Percentiles rank a stretch among this genome's conserved stretches.
Evolutionary conservation across 2,888 invertebrate species (phyloP).

Genomic region (Calliopum simillimum): DNA sequence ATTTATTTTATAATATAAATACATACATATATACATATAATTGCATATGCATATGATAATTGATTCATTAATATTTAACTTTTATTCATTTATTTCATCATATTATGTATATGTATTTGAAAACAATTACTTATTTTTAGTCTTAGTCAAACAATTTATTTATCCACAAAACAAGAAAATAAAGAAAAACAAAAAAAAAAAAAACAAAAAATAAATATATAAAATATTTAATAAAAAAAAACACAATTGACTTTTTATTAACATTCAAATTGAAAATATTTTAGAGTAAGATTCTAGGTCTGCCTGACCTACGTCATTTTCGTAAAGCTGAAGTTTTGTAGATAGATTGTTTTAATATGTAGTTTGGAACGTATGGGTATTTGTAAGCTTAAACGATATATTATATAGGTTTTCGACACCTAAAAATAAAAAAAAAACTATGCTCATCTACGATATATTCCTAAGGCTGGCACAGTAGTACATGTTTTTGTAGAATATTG

Average conservation of each 20-base stretch:
- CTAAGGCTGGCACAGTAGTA: too few relatives aligned
- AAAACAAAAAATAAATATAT: conserved; percentile 39
- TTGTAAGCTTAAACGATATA: too few relatives aligned
- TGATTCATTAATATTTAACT: conserved; percentile 30
- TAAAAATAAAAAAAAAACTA: background rate
- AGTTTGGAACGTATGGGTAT: too few relatives aligned
- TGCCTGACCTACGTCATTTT: too few relatives aligned
- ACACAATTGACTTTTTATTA: conserved; percentile 24
- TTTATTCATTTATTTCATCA: conserved; percentile 33
- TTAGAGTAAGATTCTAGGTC: too few relatives aligned
- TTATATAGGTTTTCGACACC: too few relatives aligned
- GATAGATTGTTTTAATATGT: too few relatives aligned
- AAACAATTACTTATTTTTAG: conserved; percentile 41
- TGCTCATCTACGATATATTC: too few relatives aligned
- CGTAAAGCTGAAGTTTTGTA: too few relatives aligned
- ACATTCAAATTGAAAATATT: too few relatives aligned
- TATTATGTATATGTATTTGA: conserved; percentile 31
- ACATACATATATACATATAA: conserved; percentile 38
- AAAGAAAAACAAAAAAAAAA: conserved; percentile 42
- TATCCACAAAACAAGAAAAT: conserved; percentile 43
- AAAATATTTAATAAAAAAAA: conserved; percentile 24
- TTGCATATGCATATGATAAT: conserved; percentile 29
- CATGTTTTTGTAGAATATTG: too few relatives aligned
- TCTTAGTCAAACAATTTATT: conserved; percentile 36
- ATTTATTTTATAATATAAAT: background rate